Percentiles rank a stretch among this genome's conserved stretches.
These are phyloP conservation scores for Sakesphorus luctuosus DNA, from an alignment of 2,113 vertebrate species.

Conservation along the genomic window DNA sequence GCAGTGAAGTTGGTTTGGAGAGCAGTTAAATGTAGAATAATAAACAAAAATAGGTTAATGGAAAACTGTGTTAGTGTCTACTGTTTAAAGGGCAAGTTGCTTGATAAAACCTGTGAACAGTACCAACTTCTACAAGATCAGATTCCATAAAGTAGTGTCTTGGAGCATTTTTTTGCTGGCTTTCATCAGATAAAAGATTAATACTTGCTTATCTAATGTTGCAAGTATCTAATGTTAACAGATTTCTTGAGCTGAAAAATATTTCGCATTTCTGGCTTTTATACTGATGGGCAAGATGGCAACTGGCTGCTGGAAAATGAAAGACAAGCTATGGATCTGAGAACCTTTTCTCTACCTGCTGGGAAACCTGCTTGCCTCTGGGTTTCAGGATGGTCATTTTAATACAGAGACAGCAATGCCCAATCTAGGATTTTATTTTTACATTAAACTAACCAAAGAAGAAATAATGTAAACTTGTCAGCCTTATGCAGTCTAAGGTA, in stretches of 20 bases:
- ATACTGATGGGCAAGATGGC: not conserved
- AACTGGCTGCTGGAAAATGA: not conserved
- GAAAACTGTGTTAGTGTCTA: not conserved
- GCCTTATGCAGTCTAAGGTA: not conserved
- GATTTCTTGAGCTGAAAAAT: not conserved
- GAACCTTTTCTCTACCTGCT: not conserved
- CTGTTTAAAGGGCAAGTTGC: not conserved
- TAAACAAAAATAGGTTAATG: not conserved
- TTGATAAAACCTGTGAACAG: not conserved
- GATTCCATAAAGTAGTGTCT: not conserved
- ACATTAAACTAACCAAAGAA: not conserved
- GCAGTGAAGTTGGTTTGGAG: not conserved
- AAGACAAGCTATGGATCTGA: not conserved
- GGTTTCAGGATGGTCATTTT: not conserved
- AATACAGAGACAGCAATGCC: not conserved
- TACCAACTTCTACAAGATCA: not conserved
- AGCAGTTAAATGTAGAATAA: not conserved
- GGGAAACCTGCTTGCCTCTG: not conserved
- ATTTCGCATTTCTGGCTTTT: not conserved
- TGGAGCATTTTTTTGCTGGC: not conserved
- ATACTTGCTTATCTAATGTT: not conserved
- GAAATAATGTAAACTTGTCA: not conserved
- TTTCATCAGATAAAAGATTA: not conserved
- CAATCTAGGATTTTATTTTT: not conserved
- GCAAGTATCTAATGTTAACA: not conserved